Conservation (phyloP, 1,140 invertebrate genomes). For the Macrobrachium rosenbergii region DNA sequence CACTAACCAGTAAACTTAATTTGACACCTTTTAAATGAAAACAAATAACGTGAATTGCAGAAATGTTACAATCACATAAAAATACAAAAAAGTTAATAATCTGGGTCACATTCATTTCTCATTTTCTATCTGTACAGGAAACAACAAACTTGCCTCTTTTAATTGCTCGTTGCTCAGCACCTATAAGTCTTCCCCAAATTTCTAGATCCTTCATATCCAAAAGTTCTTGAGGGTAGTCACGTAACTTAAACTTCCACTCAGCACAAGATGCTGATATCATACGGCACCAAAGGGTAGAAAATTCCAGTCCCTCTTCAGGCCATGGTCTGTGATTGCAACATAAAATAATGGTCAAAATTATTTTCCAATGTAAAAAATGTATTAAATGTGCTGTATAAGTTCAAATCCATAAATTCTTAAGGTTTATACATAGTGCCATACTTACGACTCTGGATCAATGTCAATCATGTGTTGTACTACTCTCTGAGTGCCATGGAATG, state of each 20-base stretch:
- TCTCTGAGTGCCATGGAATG: conserved; percentile 86
- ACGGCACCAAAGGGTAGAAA: conserved; percentile 93
- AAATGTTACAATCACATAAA: too few relatives aligned
- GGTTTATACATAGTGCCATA: neutral
- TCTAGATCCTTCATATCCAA: conserved; percentile 85
- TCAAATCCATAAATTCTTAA: neutral
- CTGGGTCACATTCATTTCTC: conserved; percentile 13
- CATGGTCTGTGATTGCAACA: conserved; percentile 78
- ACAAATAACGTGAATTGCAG: too few relatives aligned
- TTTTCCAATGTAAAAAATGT: neutral
- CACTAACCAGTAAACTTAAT: too few relatives aligned
- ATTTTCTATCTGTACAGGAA: neutral
- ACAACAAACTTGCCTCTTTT: conserved; percentile 63
- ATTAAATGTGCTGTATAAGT: neutral
- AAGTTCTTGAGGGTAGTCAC: conserved; percentile 97
- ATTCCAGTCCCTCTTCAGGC: conserved; percentile 92
- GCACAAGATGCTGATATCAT: conserved; percentile 84
- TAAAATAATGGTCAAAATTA: neutral
- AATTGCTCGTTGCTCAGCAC: conserved; percentile 74
- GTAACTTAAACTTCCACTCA: conserved; percentile 87
- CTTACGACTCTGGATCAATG: conserved; percentile 77
- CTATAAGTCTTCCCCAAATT: conserved; percentile 90
- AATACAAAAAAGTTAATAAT: conserved; percentile 20
- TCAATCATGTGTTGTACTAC: conserved; percentile 81
- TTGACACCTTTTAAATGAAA: too few relatives aligned